Base-by-base conservation (phyloP, 2,797 vertebrate species). In the Peromyscus attwateri region DNA sequence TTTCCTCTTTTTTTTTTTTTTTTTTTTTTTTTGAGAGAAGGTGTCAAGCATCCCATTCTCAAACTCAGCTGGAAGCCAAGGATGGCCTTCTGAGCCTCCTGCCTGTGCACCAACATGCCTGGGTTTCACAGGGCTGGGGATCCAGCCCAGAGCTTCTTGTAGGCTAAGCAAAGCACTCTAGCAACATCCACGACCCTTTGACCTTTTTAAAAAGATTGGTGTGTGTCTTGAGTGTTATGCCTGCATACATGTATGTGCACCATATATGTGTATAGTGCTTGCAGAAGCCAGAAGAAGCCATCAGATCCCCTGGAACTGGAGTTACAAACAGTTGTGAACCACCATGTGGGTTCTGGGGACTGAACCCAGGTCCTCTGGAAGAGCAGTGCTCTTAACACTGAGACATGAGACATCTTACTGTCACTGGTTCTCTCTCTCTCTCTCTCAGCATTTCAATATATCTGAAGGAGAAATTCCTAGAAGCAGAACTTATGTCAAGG, bases 401-500 rank as follows among this genome's bases (percentile, higher is more conserved):
- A 43, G 57, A 64, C 37, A 62, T 25, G 25, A 64, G 37, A 64
- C 55, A 52, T 31, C 82, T 23, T 29, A 31, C 16, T 17, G 6
- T 40, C 60, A 46, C 16, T 43, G 2, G n/a, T 60, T 37, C 5
- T 21, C n/a, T 14, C 62, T 60, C 57, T 60, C 19, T 29, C 25
- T 83, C 3, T 19, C 13, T 76, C 25, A 83, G 40, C 64, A 84
- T 29, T 37, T 84, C 46, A 75, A 11, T 68, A 3, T 75, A 43
- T 77, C 19, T 93, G 52, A 92, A 93, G 55, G 77, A 80, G 94
- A 80, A 76, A 75, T 92, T 82, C 12, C 37, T 73, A 46, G 70
- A 70, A 75, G 62, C 87, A 49, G 31, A 25, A 49, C 91, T 87
- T 87, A 14, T 79, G 83, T 87, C 83, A 84, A 71, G 52, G 13